phyloP scores from a whole-genome alignment of 2,113 vertebrate species.

The Lota lota region DNA sequence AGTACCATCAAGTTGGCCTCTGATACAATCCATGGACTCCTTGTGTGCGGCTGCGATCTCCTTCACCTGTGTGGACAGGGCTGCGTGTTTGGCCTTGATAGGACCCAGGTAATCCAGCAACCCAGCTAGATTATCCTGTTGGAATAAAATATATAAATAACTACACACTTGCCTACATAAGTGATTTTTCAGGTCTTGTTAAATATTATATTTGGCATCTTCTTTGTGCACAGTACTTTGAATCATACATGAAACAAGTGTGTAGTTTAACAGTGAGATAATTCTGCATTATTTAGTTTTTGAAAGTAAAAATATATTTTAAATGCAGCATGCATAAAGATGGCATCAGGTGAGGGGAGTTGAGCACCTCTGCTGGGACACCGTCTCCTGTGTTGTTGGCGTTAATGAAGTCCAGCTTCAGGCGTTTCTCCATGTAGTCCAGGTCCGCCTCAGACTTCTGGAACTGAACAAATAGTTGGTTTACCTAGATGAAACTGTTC shows the following conservation, averaged over 20 bases:
- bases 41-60: conserved; percentile 74
- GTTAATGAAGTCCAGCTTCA: conserved; percentile 86
- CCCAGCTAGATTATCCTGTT: conserved; percentile 79
- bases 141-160: not conserved
- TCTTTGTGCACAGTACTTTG: too few species aligned
- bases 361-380: conserved; percentile 73
- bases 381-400: conserved; percentile 64
- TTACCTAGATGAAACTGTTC: conserved; percentile 12
- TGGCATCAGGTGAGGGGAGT: not conserved
- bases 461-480: conserved; percentile 78
- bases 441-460: conserved; percentile 91
- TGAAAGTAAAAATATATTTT: too few species aligned
- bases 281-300: too few species aligned
- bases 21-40: conserved; percentile 77
- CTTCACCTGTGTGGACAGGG: conserved; percentile 73
- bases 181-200: too few species aligned
- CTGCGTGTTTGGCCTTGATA: conserved; percentile 80
- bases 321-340: too few species aligned
- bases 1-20: conserved; percentile 66
- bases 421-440: conserved; percentile 85
- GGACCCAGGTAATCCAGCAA: conserved; percentile 78
- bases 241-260: too few species aligned
- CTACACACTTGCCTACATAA: too few species aligned
- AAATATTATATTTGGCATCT: too few species aligned
- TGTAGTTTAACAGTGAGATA: too few species aligned